A percentile compares a stretch with the other conserved stretches of the same genome.
phyloP scores from a whole-genome alignment of 2,113 vertebrate genomes.

The Saguinus imperator region DNA sequence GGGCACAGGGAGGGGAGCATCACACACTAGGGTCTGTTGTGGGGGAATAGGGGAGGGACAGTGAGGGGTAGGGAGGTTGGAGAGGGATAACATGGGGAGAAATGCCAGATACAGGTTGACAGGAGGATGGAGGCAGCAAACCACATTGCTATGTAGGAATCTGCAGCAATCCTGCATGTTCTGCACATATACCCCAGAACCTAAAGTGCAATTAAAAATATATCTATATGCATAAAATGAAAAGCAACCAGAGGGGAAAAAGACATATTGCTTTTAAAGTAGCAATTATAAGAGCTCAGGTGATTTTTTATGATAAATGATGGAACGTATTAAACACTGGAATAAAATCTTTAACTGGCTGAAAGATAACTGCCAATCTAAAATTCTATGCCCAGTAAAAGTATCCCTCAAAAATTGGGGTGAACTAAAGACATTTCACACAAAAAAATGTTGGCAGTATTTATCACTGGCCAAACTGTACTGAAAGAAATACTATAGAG shows the following conservation, averaged over 20 bases:
- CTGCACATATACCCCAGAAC: no score
- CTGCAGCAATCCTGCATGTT: no score
- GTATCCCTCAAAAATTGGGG: background rate
- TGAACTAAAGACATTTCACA: background rate
- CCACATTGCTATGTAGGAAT: no score
- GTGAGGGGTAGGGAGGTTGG: no score
- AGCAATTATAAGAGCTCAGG: background rate
- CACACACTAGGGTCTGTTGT: no score
- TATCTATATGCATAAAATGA: background rate
- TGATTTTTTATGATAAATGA: slow-evolving; percentile 22
- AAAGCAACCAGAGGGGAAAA: background rate
- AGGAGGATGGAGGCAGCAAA: no score
- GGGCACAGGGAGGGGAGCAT: no score
- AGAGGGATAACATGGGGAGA: no score
- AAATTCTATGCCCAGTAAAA: background rate
- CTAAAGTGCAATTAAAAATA: no score
- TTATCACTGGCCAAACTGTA: background rate
- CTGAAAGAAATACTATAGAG: background rate
- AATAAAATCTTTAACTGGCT: background rate
- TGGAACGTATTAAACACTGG: background rate
- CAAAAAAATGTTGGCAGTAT: background rate
- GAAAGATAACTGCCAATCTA: background rate
- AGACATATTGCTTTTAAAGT: background rate
- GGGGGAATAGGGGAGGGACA: no score
- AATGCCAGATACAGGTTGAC: no score